Conservation (phyloP, 2,888 invertebrate species). For the Synanthedon myopaeformis region DNA sequence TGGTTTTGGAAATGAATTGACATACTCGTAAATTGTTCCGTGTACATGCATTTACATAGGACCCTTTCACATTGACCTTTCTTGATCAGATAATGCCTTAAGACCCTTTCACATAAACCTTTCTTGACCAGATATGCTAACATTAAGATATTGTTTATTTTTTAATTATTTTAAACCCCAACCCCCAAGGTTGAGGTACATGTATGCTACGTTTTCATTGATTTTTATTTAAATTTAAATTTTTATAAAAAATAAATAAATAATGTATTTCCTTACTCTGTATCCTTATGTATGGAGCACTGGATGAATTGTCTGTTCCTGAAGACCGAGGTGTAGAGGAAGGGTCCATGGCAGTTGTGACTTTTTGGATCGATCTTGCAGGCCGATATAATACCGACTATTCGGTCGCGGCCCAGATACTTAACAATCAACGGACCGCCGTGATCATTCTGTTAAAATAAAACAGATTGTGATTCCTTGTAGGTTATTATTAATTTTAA, state of each 20-base stretch:
- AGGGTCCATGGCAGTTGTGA: slow-evolving; percentile 59
- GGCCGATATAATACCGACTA: slow-evolving; percentile 54
- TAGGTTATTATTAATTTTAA: too few relatives aligned
- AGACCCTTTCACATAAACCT: too few relatives aligned
- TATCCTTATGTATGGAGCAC: slow-evolving; percentile 54
- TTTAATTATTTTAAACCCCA: neutral
- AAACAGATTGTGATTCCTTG: neutral
- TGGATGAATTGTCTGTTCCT: slow-evolving; percentile 55
- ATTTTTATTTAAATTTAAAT: neutral
- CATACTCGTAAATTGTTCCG: too few relatives aligned
- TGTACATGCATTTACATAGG: too few relatives aligned
- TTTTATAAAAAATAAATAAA: neutral
- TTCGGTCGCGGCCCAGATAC: slow-evolving; percentile 44
- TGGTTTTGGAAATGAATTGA: too few relatives aligned
- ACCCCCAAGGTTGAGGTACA: neutral
- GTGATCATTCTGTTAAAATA: slow-evolving; percentile 43
- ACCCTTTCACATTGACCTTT: too few relatives aligned
- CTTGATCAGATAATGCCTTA: too few relatives aligned
- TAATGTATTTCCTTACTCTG: slow-evolving; percentile 33
- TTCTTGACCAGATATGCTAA: too few relatives aligned
- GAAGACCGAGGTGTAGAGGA: slow-evolving; percentile 56
- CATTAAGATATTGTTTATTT: too few relatives aligned
- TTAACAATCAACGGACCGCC: slow-evolving; percentile 54
- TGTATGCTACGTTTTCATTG: neutral
- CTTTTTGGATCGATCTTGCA: slow-evolving; percentile 58